Conservation (phyloP, 2,888 invertebrate genomes). For the Nemurella pictetii region DNA sequence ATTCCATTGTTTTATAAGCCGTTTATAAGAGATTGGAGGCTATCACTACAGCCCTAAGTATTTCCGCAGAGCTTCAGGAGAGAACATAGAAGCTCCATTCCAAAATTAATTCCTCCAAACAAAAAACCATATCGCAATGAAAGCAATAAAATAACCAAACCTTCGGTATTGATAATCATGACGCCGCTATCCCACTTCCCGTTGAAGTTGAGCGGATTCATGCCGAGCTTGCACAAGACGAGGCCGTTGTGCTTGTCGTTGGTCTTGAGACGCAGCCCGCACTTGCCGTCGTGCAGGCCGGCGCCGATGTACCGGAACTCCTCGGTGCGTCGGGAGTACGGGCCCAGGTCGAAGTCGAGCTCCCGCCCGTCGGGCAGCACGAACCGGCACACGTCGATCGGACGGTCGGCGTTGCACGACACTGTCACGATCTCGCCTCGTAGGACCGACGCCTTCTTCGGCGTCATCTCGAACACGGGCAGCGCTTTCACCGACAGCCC, state of each 20-base stretch:
- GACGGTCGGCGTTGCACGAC: not conserved
- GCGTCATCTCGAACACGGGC: not conserved
- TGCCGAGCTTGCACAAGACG: conserved; percentile 1
- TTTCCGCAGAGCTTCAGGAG: too few relatives aligned
- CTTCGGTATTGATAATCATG: not conserved
- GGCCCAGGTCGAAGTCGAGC: conserved; percentile 10
- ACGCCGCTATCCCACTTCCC: not conserved
- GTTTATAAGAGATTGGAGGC: too few relatives aligned
- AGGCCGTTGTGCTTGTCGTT: not conserved
- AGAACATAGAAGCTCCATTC: too few relatives aligned
- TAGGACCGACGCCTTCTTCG: not conserved
- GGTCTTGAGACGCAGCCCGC: not conserved
- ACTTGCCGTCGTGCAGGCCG: conserved; percentile 17
- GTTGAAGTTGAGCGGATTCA: not conserved
- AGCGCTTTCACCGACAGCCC: not conserved
- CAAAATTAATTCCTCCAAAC: too few relatives aligned
- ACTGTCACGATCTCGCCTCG: conserved; percentile 1
- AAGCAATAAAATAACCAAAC: too few relatives aligned
- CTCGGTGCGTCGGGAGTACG: not conserved
- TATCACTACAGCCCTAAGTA: too few relatives aligned
- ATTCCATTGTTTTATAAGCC: too few relatives aligned
- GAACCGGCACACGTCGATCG: conserved; percentile 7
- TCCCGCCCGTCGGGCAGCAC: not conserved
- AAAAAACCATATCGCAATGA: too few relatives aligned
- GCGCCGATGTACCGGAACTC: conserved; percentile 7